Percentiles rank a stretch among this genome's conserved stretches.
phyloP scores from a whole-genome alignment of 2,888 invertebrate genomes.

The Macrosoma leucophasiata region DNA sequence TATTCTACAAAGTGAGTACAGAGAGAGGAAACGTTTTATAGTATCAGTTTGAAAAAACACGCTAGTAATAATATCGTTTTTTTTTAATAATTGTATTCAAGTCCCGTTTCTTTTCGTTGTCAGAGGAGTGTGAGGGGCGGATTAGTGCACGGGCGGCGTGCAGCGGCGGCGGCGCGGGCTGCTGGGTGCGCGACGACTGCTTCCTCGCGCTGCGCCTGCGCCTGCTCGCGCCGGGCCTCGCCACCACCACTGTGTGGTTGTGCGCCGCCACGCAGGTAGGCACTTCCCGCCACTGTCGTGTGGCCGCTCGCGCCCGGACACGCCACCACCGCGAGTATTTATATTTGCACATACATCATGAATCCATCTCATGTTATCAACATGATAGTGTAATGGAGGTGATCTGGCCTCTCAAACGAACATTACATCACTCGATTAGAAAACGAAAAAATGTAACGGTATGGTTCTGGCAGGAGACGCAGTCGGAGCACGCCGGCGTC shows the following conservation, averaged over 20 bases:
- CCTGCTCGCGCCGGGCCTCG: slow-evolving; percentile 37
- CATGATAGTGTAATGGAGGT: too few species aligned
- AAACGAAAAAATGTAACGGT: background rate
- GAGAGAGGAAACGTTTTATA: too few species aligned
- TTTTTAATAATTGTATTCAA: too few species aligned
- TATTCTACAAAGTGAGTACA: background rate
- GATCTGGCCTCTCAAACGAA: too few species aligned
- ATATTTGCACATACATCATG: too few species aligned
- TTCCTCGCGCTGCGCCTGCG: slow-evolving; percentile 46
- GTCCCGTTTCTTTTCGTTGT: too few species aligned
- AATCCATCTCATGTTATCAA: too few species aligned
- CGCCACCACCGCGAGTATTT: too few species aligned
- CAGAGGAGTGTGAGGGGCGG: slow-evolving; percentile 30
- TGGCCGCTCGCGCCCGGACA: too few species aligned
- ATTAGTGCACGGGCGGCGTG: slow-evolving; percentile 39
- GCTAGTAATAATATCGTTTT: too few species aligned
- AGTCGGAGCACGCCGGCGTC: slow-evolving; percentile 54
- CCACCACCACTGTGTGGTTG: slow-evolving; percentile 49
- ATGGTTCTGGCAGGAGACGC: slow-evolving; percentile 39
- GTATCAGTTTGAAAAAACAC: too few species aligned
- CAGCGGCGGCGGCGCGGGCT: slow-evolving; percentile 31
- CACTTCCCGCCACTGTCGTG: background rate
- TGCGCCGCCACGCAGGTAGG: slow-evolving; percentile 50
- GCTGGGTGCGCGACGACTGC: slow-evolving; percentile 31
- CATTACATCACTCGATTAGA: background rate